A percentile compares a stretch with the other conserved stretches of the same genome.
These are phyloP conservation scores for Leuctra nigra DNA, from an alignment of 2,888 invertebrate species.

Conservation along the genomic window DNA sequence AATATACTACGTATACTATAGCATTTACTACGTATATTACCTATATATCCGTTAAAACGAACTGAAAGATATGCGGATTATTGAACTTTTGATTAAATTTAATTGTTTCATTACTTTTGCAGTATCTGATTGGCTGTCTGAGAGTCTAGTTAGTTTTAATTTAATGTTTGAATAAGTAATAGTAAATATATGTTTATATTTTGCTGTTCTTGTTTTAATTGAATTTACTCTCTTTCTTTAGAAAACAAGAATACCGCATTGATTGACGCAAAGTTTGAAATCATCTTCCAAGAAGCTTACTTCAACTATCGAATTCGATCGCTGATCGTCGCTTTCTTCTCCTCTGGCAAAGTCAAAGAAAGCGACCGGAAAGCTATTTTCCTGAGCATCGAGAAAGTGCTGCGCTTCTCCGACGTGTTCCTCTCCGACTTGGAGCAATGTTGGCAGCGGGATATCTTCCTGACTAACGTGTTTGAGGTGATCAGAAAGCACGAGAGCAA, in stretches of 20 bases:
- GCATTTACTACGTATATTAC: no score
- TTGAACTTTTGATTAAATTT: no score
- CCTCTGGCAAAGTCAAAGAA: not conserved
- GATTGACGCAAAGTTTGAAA: not conserved
- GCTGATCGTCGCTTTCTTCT: not conserved
- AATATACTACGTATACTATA: no score
- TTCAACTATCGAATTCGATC: not conserved
- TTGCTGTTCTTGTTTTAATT: not conserved
- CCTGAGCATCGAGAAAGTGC: not conserved
- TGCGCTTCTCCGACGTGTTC: not conserved
- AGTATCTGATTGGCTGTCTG: no score
- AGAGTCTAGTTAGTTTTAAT: no score
- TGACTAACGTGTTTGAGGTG: not conserved
- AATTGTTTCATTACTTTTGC: no score
- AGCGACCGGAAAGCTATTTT: not conserved
- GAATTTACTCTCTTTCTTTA: not conserved
- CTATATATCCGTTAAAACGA: no score
- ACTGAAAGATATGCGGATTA: no score
- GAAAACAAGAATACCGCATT: not conserved
- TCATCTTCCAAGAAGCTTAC: not conserved
- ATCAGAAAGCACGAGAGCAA: conserved; percentile 2
- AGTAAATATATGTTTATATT: no score
- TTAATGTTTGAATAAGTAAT: no score
- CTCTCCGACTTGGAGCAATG: not conserved
- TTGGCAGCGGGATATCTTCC: not conserved